These are phyloP conservation scores for Neoseiulus cucumeris DNA, from an alignment of 1,140 invertebrate species.

Conservation along the genomic window DNA sequence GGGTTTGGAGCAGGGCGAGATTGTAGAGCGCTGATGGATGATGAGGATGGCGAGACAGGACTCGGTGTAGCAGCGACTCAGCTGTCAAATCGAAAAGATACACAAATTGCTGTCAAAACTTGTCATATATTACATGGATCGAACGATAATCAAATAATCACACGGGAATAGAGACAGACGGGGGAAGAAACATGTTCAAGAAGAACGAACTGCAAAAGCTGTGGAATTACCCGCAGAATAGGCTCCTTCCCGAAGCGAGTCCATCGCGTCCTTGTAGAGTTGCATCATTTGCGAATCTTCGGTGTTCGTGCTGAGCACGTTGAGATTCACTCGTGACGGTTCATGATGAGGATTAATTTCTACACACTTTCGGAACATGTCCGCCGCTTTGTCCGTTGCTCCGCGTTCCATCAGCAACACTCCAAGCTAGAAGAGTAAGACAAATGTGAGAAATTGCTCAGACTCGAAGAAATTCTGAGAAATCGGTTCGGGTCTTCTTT, in stretches of 20 bases:
- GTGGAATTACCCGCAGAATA: neutral
- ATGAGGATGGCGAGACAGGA: neutral
- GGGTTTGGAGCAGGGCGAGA: slow-evolving; percentile 8
- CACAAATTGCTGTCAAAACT: no score
- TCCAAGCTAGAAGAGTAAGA: neutral
- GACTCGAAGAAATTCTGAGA: no score
- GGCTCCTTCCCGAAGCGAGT: neutral
- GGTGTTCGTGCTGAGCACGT: neutral
- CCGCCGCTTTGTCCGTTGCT: neutral
- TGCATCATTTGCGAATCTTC: neutral
- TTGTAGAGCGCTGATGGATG: slow-evolving; percentile 1
- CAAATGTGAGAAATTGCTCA: no score
- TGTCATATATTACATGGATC: no score
- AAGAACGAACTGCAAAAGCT: no score
- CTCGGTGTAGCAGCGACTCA: neutral
- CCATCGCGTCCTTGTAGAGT: neutral
- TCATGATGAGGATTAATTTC: neutral
- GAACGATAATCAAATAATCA: no score
- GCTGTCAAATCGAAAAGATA: neutral
- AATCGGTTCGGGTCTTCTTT: no score
- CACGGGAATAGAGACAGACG: no score
- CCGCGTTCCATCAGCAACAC: slow-evolving; percentile 8
- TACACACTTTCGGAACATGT: neutral
- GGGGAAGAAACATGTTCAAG: no score
- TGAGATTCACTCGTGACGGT: neutral